phyloP scores from a whole-genome alignment of 30 jellyfish, hydroid and myxozoan genomes.

The Hydractinia symbiolongicarpus region DNA sequence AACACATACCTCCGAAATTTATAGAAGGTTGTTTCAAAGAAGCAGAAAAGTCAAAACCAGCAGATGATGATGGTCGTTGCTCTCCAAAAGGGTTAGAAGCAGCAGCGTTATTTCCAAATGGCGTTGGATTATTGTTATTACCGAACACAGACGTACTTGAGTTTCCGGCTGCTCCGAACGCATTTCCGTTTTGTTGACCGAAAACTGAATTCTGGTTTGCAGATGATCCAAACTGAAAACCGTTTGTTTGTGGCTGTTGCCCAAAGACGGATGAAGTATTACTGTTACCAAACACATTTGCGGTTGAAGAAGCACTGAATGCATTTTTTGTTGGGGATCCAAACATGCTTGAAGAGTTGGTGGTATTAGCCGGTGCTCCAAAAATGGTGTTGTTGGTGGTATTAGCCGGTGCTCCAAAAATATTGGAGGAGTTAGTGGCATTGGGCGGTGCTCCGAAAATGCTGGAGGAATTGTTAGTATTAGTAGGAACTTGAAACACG shows the following conservation, averaged over 20 bases:
- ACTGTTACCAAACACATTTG: too few species aligned
- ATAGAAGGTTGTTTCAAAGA: conserved; percentile 11
- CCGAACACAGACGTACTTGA: too few species aligned
- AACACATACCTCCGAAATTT: neutral
- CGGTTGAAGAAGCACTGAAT: neutral
- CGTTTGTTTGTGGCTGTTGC: neutral
- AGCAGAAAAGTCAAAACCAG: conserved; percentile 11
- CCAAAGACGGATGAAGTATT: conserved; percentile 1
- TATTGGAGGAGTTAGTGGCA: conserved; percentile 10
- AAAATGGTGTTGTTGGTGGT: neutral
- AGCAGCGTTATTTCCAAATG: neutral
- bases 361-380: neutral
- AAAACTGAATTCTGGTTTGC: too few species aligned
- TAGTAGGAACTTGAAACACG: neutral
- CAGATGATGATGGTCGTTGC: neutral
- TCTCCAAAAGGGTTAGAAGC: neutral
- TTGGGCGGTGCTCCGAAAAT: conserved; percentile 34
- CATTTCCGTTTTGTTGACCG: too few species aligned
- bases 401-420: conserved; percentile 16
- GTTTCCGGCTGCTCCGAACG: too few species aligned
- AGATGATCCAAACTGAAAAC: conserved; percentile 14
- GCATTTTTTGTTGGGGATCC: neutral
- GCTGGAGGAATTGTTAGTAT: conserved; percentile 12
- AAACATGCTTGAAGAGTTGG: neutral
- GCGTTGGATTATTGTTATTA: neutral